Percentiles rank a stretch among this genome's conserved stretches.
Conservation (phyloP, 2,797 vertebrate species). For the Enteromius fasciolatus region DNA sequence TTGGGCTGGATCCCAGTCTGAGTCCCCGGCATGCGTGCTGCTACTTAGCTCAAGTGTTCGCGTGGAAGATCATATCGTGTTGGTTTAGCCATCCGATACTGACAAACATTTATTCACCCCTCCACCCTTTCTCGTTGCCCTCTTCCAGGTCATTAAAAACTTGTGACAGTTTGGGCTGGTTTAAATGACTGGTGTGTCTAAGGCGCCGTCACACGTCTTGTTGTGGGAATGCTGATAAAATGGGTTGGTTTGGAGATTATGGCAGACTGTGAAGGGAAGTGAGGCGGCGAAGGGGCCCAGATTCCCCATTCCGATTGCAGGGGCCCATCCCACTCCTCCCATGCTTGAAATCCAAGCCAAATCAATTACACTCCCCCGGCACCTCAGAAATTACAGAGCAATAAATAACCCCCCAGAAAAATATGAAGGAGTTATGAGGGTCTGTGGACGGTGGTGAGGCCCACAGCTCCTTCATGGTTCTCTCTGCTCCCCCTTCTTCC, state of each 20-base stretch:
- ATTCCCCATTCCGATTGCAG: slow-evolving; percentile 51
- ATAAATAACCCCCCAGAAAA: slow-evolving; percentile 76
- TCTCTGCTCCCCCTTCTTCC: slow-evolving; percentile 7
- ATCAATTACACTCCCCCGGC: slow-evolving; percentile 74
- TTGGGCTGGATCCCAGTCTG: slow-evolving; percentile 33
- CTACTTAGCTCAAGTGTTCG: background rate
- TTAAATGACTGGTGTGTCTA: background rate
- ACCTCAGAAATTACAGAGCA: slow-evolving; percentile 74
- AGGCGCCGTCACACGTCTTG: slow-evolving; percentile 37
- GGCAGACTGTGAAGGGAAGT: slow-evolving; percentile 35
- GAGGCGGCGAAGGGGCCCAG: slow-evolving; percentile 47
- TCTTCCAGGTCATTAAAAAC: slow-evolving; percentile 18
- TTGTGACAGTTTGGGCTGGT: slow-evolving; percentile 11
- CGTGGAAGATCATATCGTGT: slow-evolving; percentile 39
- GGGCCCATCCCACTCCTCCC: slow-evolving; percentile 66
- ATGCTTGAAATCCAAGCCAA: slow-evolving; percentile 76
- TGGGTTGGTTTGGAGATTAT: slow-evolving; percentile 37
- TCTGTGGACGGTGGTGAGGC: slow-evolving; percentile 61
- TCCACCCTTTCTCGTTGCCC: slow-evolving; percentile 11
- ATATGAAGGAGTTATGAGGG: slow-evolving; percentile 66
- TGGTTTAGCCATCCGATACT: slow-evolving; percentile 5
- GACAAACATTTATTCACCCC: slow-evolving; percentile 34
- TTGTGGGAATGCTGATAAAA: slow-evolving; percentile 53
- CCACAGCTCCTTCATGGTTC: slow-evolving; percentile 14
- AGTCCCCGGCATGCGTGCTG: background rate